phyloP scores from a whole-genome alignment of 2,113 vertebrate species.

The Merops nubicus region DNA sequence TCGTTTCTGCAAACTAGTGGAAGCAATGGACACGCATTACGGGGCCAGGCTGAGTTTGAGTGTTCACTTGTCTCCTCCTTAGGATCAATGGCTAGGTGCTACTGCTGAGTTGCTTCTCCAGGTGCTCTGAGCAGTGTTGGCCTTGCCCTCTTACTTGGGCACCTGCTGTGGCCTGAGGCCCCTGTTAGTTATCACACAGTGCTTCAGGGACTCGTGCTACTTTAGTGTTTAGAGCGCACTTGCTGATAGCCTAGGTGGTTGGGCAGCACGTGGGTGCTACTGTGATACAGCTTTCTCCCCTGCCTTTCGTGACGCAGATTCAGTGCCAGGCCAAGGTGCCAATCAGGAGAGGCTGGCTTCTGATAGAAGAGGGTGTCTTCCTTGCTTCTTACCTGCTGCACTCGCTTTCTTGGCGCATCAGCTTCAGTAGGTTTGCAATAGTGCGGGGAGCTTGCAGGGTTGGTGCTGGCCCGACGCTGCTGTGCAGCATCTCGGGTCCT shows the following conservation, averaged over 20 bases:
- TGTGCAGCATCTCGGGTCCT: neutral
- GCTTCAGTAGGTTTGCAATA: neutral
- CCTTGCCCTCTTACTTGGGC: neutral
- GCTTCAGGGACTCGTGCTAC: neutral
- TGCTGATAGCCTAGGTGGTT: neutral
- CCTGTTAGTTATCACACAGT: neutral
- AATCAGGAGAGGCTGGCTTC: neutral
- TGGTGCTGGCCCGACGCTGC: neutral
- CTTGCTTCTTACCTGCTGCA: neutral
- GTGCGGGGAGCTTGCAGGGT: neutral
- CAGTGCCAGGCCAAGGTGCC: neutral
- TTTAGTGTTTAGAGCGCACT: slow-evolving; percentile 11
- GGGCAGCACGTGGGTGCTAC: neutral
- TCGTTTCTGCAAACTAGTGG: neutral
- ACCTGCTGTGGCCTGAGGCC: neutral
- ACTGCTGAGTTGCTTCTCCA: neutral
- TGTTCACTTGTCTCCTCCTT: neutral
- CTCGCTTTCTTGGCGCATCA: neutral
- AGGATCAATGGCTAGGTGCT: neutral
- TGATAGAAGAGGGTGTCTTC: neutral
- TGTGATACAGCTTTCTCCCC: neutral
- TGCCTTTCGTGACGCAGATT: neutral
- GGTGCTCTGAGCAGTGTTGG: neutral
- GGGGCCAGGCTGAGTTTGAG: neutral
- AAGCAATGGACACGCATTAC: neutral